Conservation (phyloP, 1,140 invertebrate genomes). For the Drosophila rhopaloa region DNA sequence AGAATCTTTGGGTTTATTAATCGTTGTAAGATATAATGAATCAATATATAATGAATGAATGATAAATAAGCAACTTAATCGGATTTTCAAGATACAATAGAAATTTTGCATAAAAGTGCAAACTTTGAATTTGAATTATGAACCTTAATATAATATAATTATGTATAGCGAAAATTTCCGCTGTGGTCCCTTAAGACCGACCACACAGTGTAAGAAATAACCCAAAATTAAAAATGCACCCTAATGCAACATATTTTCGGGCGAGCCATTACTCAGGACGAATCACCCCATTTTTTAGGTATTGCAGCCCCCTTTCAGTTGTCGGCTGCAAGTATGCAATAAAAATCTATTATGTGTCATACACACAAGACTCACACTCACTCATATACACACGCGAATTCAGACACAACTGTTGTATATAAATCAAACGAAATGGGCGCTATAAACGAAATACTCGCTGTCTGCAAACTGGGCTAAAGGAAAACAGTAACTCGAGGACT, state of each 20-base stretch:
- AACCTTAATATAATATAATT: too few relatives aligned
- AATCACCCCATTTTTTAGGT: constrained; percentile 63
- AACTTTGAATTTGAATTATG: too few relatives aligned
- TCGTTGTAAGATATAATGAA: too few relatives aligned
- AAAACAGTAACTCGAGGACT: constrained; percentile 3
- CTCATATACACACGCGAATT: neutral
- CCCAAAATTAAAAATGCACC: constrained; percentile 28
- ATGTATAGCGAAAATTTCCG: neutral
- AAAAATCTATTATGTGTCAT: constrained; percentile 73
- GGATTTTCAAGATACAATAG: too few relatives aligned
- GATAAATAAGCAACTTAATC: too few relatives aligned
- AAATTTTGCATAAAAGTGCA: too few relatives aligned
- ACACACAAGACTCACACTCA: constrained; percentile 21
- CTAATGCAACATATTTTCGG: constrained; percentile 52
- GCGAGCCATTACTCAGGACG: constrained; percentile 54
- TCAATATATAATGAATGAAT: too few relatives aligned
- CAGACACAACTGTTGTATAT: constrained; percentile 49
- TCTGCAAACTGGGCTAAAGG: constrained; percentile 44
- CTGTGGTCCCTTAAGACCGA: neutral
- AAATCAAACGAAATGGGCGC: constrained; percentile 59
- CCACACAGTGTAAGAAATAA: constrained; percentile 24
- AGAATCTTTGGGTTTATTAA: too few relatives aligned
- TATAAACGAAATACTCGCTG: constrained; percentile 20
- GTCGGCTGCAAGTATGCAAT: constrained; percentile 70
- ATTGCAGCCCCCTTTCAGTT: constrained; percentile 51